Conservation (phyloP, 2,888 invertebrate species). For the Drosophila infuscata region DNA sequence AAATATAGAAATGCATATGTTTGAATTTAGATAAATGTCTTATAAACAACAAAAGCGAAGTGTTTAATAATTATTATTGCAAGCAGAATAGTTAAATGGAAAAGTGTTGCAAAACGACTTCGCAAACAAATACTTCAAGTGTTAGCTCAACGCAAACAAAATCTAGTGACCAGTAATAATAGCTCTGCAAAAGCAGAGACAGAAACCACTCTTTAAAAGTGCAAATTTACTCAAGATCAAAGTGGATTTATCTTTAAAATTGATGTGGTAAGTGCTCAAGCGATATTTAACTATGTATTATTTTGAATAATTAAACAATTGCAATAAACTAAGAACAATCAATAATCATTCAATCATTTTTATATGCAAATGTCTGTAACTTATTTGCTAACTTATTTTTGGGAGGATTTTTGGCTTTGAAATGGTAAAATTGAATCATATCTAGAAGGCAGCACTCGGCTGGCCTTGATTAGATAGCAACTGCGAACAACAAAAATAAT, state of each 20-base stretch:
- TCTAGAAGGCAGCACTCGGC: conserved; percentile 17
- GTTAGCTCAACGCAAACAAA: conserved; percentile 27
- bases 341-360: not conserved
- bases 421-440: conserved; percentile 24
- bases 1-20: not conserved
- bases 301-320: not conserved
- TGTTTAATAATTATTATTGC: conserved; percentile 5
- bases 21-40: not conserved
- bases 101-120: conserved; percentile 28
- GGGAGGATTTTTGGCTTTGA: not conserved
- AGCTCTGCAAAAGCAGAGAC: not conserved
- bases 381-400: not conserved
- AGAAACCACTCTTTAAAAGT: conserved; percentile 12
- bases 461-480: conserved; percentile 47
- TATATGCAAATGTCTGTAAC: not conserved
- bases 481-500: conserved; percentile 7
- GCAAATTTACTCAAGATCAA: conserved; percentile 30
- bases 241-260: conserved; percentile 5
- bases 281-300: not conserved
- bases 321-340: not conserved
- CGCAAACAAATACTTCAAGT: conserved; percentile 29
- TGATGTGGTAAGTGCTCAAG: conserved; percentile 41
- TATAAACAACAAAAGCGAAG: not conserved
- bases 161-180: conserved; percentile 26
- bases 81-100: conserved; percentile 13